These are phyloP conservation scores for Morinoia aosen DNA, from an alignment of 2,888 invertebrate genomes.

Conservation along the genomic window DNA sequence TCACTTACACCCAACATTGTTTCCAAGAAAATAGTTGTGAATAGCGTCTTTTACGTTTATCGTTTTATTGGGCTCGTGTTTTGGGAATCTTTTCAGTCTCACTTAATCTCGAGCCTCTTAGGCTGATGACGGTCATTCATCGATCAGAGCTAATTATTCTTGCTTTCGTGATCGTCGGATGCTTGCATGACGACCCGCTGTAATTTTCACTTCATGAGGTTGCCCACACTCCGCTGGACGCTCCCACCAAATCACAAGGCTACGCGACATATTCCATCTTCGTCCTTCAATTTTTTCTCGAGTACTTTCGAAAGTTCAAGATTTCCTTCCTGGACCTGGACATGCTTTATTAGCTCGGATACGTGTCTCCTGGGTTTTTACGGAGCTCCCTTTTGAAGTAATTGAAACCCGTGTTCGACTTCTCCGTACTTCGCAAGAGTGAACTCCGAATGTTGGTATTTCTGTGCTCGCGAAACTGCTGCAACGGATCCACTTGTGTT, in stretches of 20 bases:
- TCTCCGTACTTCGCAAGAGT: no score
- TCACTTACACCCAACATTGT: not conserved
- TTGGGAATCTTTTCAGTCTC: not conserved
- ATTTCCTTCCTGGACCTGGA: not conserved
- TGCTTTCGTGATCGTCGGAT: not conserved
- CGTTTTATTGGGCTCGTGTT: not conserved
- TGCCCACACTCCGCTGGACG: not conserved
- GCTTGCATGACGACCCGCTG: not conserved
- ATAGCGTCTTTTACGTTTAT: not conserved
- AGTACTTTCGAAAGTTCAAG: not conserved
- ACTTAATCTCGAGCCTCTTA: constrained; percentile 3
- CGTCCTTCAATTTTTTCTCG: not conserved
- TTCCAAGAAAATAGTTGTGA: not conserved
- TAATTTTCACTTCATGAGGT: not conserved
- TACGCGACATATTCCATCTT: not conserved
- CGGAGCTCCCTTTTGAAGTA: not conserved
- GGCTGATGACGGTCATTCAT: not conserved
- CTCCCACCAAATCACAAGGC: not conserved
- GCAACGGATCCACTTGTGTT: not conserved
- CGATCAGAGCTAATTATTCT: not conserved
- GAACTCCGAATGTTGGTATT: not conserved
- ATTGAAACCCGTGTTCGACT: not conserved
- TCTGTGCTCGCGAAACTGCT: not conserved
- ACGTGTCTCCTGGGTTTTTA: not conserved
- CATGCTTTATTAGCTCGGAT: not conserved